A percentile compares a stretch with the other conserved stretches of the same genome.
Conservation (phyloP, 2,797 vertebrate species). For the Pristis pectinata region DNA sequence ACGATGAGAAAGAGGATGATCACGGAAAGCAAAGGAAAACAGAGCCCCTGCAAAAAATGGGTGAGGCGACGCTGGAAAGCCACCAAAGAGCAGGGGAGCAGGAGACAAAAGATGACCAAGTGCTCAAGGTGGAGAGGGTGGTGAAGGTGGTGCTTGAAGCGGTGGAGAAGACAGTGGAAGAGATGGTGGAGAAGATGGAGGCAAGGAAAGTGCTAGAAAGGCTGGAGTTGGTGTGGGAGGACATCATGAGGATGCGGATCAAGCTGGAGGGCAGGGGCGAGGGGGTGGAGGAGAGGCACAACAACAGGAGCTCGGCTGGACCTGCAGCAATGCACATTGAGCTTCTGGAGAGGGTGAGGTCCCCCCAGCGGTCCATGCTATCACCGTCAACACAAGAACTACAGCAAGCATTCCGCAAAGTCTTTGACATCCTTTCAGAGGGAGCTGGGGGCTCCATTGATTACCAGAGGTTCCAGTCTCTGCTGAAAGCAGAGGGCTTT, state of each 20-base stretch:
- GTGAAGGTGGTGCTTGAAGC: neutral
- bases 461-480: neutral
- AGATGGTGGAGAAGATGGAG: neutral
- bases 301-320: neutral
- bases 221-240: neutral
- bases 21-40: neutral
- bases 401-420: neutral
- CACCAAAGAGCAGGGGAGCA: too few species aligned
- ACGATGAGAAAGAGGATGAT: neutral
- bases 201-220: neutral
- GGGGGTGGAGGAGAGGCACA: neutral
- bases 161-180: neutral
- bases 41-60: rapidly evolving
- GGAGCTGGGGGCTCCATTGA: neutral
- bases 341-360: neutral
- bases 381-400: neutral
- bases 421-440: neutral
- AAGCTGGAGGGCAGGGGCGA: neutral
- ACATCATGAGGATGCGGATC: too few species aligned
- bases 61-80: neutral
- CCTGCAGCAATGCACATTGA: too few species aligned
- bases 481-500: neutral
- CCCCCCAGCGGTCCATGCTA: too few species aligned
- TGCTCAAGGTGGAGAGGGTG: neutral
- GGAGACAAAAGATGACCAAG: neutral